Conservation (phyloP, 2,113 vertebrate species). For the Artemisiospiza belli region DNA sequence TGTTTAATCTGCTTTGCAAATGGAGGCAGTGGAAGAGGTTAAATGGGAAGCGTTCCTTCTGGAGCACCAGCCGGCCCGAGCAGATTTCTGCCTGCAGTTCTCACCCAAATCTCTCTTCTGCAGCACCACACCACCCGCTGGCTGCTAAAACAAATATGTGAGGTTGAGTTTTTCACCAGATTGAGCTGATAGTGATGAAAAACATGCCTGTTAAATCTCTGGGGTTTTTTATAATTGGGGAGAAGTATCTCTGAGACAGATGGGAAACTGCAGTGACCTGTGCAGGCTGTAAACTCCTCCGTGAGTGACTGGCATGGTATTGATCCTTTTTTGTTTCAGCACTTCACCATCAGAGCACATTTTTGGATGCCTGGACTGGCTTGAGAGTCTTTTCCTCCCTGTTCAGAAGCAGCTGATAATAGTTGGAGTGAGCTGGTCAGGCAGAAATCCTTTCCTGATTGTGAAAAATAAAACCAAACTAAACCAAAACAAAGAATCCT, state of each 20-base stretch:
- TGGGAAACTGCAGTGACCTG: constrained; percentile 50
- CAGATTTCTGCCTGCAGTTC: constrained; percentile 69
- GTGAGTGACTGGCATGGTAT: background rate
- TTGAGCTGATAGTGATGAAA: constrained; percentile 61
- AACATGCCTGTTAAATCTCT: constrained; percentile 68
- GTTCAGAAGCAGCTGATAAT: background rate
- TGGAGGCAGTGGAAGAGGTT: constrained; percentile 50
- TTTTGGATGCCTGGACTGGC: background rate
- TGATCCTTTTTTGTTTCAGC: constrained; percentile 29
- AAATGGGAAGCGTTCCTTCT: constrained; percentile 60
- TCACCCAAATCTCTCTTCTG: constrained; percentile 54
- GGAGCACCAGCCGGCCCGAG: constrained; percentile 51
- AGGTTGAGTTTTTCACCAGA: constrained; percentile 62
- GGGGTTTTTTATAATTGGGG: constrained; percentile 50
- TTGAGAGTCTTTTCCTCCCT: background rate
- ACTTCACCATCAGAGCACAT: background rate
- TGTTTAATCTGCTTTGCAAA: constrained; percentile 61
- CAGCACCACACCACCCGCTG: constrained; percentile 61
- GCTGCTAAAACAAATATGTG: constrained; percentile 66
- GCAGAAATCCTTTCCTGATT: background rate
- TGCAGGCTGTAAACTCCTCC: constrained; percentile 5
- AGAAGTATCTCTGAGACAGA: constrained; percentile 29
- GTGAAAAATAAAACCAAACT: background rate
- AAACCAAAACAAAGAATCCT: background rate
- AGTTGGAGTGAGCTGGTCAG: background rate